A percentile compares a stretch with the other conserved stretches of the same genome.
phyloP scores from a whole-genome alignment of 2,113 vertebrate species.

The Rhombomys opimus region DNA sequence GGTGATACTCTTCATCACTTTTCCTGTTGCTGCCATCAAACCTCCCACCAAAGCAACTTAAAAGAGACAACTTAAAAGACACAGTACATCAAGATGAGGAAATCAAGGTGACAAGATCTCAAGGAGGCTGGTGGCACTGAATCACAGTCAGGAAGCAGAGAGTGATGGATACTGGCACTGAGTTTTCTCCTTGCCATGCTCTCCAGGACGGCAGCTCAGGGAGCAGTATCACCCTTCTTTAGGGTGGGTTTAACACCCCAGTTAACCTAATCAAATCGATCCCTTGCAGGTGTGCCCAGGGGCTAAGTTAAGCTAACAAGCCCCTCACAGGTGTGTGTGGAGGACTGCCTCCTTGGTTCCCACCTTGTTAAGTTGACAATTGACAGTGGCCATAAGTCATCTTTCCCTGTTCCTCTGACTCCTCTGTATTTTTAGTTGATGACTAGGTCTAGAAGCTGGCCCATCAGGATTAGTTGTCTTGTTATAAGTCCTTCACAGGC shows the following conservation, averaged over 20 bases:
- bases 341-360: not conserved
- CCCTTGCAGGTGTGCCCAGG: not conserved
- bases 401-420: not conserved
- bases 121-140: not conserved
- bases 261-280: not conserved
- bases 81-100: not conserved
- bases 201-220: not conserved
- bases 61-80: not conserved
- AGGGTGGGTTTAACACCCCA: not conserved
- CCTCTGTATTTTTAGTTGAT: not conserved
- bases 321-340: not conserved
- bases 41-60: not conserved
- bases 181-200: accelerated
- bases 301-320: not conserved
- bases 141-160: not conserved
- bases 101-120: not conserved
- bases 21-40: not conserved
- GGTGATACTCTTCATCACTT: not conserved
- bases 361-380: not conserved
- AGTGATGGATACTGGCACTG: not conserved
- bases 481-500: not conserved
- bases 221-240: too few species aligned
- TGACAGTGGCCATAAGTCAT: not conserved
- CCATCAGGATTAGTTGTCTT: not conserved
- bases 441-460: not conserved